phyloP scores from a whole-genome alignment of 2,888 invertebrate genomes.

The Clostera curtula region DNA sequence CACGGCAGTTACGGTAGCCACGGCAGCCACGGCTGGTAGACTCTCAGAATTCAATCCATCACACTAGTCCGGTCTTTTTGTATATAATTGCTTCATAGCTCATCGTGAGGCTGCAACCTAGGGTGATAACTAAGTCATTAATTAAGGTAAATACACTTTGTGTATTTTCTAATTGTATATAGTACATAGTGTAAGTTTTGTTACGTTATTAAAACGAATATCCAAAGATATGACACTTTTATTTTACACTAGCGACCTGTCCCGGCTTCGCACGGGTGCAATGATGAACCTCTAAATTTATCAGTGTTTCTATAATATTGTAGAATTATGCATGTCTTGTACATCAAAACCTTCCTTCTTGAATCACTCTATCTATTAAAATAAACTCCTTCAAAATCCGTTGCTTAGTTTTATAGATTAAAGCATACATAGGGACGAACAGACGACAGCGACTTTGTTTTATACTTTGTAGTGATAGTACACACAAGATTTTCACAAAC shows the following conservation, averaged over 20 bases:
- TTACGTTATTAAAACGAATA: conserved; percentile 51
- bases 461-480: too few relatives aligned
- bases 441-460: too few relatives aligned
- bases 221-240: conserved; percentile 49
- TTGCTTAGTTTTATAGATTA: too few relatives aligned
- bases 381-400: too few relatives aligned
- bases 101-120: conserved; percentile 70
- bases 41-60: conserved; percentile 20
- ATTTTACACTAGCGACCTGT: too few relatives aligned
- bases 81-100: conserved; percentile 63
- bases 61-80: conserved; percentile 52
- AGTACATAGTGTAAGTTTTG: conserved; percentile 50
- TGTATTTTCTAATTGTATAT: conserved; percentile 54
- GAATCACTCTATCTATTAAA: too few relatives aligned
- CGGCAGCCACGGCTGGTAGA: not conserved
- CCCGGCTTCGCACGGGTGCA: too few relatives aligned
- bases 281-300: too few relatives aligned
- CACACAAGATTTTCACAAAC: too few relatives aligned
- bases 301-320: not conserved
- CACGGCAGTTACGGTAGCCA: not conserved
- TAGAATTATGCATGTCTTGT: too few relatives aligned
- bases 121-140: conserved; percentile 75
- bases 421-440: too few relatives aligned
- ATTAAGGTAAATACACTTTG: conserved; percentile 49
- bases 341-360: too few relatives aligned